These are phyloP conservation scores for Dryobotodes eremita DNA, from an alignment of 2,888 invertebrate genomes.

Conservation along the genomic window DNA sequence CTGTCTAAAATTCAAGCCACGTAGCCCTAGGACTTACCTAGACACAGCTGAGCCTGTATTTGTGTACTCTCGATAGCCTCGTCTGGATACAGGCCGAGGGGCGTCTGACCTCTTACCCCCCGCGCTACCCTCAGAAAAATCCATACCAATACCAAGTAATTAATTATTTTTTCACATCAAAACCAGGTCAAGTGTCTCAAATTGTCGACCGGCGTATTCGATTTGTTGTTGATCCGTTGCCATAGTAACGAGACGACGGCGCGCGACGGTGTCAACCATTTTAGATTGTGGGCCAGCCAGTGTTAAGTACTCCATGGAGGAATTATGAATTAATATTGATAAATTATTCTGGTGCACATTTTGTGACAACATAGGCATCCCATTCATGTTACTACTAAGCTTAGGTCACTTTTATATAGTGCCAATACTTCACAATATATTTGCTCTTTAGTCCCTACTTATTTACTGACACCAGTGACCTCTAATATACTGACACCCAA, in stretches of 20 bases:
- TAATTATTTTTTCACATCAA: constrained; percentile 73
- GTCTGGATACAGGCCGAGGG: constrained; percentile 84
- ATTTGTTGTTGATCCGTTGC: constrained; percentile 81
- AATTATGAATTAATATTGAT: constrained; percentile 13
- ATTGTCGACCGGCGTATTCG: constrained; percentile 79
- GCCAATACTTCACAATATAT: too few species aligned
- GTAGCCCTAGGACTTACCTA: constrained; percentile 71
- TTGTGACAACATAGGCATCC: not conserved
- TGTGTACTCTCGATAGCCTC: constrained; percentile 84
- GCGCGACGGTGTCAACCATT: not conserved
- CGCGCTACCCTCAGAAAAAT: constrained; percentile 85
- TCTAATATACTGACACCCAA: too few species aligned
- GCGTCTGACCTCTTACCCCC: constrained; percentile 78
- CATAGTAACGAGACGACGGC: constrained; percentile 75
- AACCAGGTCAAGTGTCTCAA: constrained; percentile 71
- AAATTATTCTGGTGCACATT: not conserved
- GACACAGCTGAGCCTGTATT: constrained; percentile 82
- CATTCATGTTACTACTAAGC: too few species aligned
- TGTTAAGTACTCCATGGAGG: constrained; percentile 22
- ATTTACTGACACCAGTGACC: too few species aligned
- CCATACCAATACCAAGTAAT: constrained; percentile 78
- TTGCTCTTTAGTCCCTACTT: too few species aligned
- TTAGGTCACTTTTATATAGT: too few species aligned
- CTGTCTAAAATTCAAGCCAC: not conserved
- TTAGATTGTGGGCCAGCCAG: constrained; percentile 21